These are phyloP conservation scores for Zophobas atratus DNA, from an alignment of 1,140 invertebrate species.

Conservation along the genomic window DNA sequence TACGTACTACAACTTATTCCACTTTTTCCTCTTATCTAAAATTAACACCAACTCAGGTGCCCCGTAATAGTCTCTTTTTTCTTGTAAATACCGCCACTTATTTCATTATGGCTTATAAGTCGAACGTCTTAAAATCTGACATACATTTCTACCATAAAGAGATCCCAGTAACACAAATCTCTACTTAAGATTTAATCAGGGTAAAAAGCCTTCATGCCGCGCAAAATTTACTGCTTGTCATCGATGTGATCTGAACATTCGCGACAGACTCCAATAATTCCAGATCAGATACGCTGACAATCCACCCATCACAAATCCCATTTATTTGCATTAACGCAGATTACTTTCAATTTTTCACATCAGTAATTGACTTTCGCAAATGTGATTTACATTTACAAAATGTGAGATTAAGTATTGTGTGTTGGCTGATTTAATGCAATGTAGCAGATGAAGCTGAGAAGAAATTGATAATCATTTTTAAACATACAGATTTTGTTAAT, in stretches of 20 bases:
- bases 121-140: neutral
- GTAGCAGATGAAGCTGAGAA: too few species aligned
- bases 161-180: neutral
- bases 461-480: too few species aligned
- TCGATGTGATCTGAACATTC: conserved; percentile 14
- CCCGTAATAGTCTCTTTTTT: neutral
- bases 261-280: conserved; percentile 21
- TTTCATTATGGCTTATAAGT: neutral
- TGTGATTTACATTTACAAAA: too few species aligned
- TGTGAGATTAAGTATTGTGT: too few species aligned
- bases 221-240: conserved; percentile 10
- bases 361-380: neutral
- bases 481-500: too few species aligned
- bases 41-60: conserved; percentile 12
- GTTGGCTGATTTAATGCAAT: too few species aligned
- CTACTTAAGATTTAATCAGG: neutral
- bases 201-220: neutral
- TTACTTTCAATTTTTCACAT: conserved; percentile 17
- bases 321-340: conserved; percentile 9
- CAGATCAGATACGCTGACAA: conserved; percentile 30
- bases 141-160: neutral
- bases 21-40: neutral
- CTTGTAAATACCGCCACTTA: neutral
- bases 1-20: neutral
- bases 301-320: neutral